These are phyloP conservation scores for Crocuta crocuta DNA, from an alignment of 2,113 vertebrate species.

Conservation along the genomic window DNA sequence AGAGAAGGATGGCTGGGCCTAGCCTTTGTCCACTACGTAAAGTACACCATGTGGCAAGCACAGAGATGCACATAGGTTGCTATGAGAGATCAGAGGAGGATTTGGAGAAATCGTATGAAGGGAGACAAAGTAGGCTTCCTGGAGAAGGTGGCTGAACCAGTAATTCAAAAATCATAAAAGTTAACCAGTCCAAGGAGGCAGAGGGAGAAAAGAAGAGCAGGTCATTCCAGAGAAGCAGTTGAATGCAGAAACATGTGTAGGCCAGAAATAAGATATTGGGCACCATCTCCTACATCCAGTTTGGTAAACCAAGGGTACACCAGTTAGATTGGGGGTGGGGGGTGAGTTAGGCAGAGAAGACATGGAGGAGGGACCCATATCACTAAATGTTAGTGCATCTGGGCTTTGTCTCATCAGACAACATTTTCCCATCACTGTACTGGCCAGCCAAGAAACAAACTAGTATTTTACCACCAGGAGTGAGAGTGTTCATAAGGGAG, in stretches of 20 bases:
- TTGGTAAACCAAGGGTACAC: neutral
- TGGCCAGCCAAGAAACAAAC: neutral
- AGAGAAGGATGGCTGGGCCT: neutral
- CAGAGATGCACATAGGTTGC: neutral
- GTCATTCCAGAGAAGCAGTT: neutral
- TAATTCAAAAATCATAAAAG: neutral
- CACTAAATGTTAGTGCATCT: neutral
- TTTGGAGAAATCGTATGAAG: neutral
- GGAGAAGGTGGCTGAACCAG: neutral
- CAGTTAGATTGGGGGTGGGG: neutral
- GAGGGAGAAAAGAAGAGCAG: neutral
- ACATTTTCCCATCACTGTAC: neutral
- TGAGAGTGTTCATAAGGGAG: neutral
- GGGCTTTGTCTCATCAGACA: neutral
- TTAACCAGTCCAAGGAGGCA: neutral
- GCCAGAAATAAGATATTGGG: neutral
- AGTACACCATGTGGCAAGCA: neutral
- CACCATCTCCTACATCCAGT: neutral
- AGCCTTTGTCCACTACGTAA: neutral
- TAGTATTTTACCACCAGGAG: neutral
- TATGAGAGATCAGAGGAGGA: neutral
- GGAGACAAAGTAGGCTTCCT: neutral
- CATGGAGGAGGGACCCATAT: neutral
- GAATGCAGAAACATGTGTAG: fast-evolving
- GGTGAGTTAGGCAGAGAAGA: neutral